Percentiles rank a stretch among this genome's conserved stretches.
These are phyloP conservation scores for Camponotus pennsylvanicus DNA, from an alignment of 1,140 invertebrate genomes.

Conservation along the genomic window DNA sequence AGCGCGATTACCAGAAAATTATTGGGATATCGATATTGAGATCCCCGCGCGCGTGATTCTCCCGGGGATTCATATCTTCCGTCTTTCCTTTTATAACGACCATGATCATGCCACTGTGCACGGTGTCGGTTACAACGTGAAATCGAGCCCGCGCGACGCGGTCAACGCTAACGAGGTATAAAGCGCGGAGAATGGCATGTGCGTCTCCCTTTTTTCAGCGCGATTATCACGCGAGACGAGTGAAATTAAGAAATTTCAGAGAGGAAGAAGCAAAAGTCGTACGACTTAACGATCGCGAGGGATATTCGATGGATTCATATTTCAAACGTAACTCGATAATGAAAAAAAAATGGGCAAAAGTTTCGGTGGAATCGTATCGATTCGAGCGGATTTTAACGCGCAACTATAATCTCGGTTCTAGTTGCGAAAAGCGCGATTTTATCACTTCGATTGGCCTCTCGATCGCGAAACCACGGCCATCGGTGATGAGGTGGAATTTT, in stretches of 20 bases:
- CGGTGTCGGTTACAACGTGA: constrained; percentile 63
- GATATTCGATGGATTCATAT: constrained; percentile 12
- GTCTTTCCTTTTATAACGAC: constrained; percentile 36
- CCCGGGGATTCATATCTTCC: constrained; percentile 16
- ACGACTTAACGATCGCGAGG: constrained; percentile 15
- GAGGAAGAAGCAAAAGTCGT: neutral
- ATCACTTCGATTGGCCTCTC: constrained; percentile 11
- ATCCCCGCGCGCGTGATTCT: constrained; percentile 40
- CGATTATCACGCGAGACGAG: constrained; percentile 53
- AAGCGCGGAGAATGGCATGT: constrained; percentile 53
- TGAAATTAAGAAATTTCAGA: constrained; percentile 47
- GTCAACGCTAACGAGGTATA: constrained; percentile 69
- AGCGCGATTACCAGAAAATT: constrained; percentile 79
- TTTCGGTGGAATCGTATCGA: neutral
- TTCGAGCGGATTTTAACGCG: neutral
- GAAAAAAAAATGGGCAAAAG: neutral
- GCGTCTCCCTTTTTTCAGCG: neutral
- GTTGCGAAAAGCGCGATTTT: constrained; percentile 29
- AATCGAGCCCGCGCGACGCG: constrained; percentile 48
- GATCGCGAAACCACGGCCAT: constrained; percentile 4
- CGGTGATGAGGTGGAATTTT: constrained; percentile 40
- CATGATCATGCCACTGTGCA: constrained; percentile 44
- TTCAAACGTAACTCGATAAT: constrained; percentile 3
- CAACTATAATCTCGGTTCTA: neutral
- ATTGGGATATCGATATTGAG: constrained; percentile 78